These are phyloP conservation scores for Girardia tigrina DNA, from an alignment of 2,888 invertebrate genomes.

Conservation along the genomic window DNA sequence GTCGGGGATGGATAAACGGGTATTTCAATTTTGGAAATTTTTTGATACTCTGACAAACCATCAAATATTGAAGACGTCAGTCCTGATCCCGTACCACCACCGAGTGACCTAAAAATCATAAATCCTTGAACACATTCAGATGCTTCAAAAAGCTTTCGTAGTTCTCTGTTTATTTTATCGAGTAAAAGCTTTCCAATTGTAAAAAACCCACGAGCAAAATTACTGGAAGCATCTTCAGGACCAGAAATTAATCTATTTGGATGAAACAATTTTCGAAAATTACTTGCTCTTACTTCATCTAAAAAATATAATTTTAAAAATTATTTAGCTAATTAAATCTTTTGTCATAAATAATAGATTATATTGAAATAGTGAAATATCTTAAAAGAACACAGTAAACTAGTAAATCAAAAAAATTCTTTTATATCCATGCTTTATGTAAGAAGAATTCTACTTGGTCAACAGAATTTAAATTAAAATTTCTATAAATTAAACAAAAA, in stretches of 20 bases:
- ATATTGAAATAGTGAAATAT: too few species aligned
- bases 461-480: too few species aligned
- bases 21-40: slow-evolving; percentile 45
- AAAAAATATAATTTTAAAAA: neutral
- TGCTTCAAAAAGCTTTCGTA: slow-evolving; percentile 13
- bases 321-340: too few species aligned
- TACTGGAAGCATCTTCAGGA: neutral
- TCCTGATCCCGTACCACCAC: slow-evolving; percentile 38
- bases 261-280: neutral
- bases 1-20: slow-evolving; percentile 41
- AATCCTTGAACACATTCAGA: slow-evolving; percentile 31
- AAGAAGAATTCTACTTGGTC: too few species aligned
- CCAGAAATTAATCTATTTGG: neutral
- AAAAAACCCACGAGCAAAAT: neutral
- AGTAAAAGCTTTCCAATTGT: slow-evolving; percentile 6
- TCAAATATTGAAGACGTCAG: slow-evolving; percentile 55
- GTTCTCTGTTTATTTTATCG: neutral
- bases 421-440: too few species aligned
- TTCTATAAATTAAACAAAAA: too few species aligned
- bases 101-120: slow-evolving; percentile 35
- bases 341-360: too few species aligned
- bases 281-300: neutral
- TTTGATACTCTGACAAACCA: slow-evolving; percentile 55
- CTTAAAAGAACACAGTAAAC: too few species aligned
- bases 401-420: too few species aligned